phyloP scores from a whole-genome alignment of 1,140 invertebrate species.

The Dinoponera quadriceps region DNA sequence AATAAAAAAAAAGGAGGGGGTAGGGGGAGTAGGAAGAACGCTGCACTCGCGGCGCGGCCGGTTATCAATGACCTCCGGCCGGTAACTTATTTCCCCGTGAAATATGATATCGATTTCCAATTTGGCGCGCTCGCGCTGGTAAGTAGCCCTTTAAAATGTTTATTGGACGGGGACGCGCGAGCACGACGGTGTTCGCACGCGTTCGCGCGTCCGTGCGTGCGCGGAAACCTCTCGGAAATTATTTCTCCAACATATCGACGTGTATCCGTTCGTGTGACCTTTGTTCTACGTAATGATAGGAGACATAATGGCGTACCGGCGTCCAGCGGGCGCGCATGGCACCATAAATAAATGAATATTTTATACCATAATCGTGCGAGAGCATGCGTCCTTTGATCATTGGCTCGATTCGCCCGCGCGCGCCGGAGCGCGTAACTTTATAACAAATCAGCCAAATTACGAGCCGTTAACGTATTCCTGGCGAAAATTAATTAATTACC shows the following conservation, averaged over 20 bases:
- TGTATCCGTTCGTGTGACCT: conserved; percentile 8
- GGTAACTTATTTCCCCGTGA: not conserved
- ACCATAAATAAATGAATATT: conserved; percentile 52
- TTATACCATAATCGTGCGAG: conserved; percentile 42
- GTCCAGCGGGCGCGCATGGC: conserved; percentile 6
- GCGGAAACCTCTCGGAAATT: not conserved
- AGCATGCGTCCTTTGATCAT: conserved; percentile 55
- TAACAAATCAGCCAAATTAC: conserved; percentile 43
- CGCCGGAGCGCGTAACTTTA: conserved; percentile 20
- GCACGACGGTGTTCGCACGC: too few species aligned
- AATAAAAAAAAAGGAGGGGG: not conserved
- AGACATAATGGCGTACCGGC: conserved; percentile 21
- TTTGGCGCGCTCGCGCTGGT: not conserved
- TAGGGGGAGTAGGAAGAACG: too few species aligned
- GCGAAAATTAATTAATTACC: conserved; percentile 54
- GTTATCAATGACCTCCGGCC: not conserved
- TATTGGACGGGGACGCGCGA: not conserved
- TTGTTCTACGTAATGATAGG: conserved; percentile 26
- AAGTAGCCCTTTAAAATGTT: conserved; percentile 15
- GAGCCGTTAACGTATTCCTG: conserved; percentile 2
- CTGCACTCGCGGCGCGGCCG: too few species aligned
- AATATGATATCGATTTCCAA: conserved; percentile 27
- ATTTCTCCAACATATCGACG: not conserved
- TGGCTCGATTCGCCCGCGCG: conserved; percentile 17
- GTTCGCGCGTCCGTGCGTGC: too few species aligned